These are phyloP conservation scores for Leptopilina syphax DNA, from an alignment of 2,888 invertebrate species.

Conservation along the genomic window DNA sequence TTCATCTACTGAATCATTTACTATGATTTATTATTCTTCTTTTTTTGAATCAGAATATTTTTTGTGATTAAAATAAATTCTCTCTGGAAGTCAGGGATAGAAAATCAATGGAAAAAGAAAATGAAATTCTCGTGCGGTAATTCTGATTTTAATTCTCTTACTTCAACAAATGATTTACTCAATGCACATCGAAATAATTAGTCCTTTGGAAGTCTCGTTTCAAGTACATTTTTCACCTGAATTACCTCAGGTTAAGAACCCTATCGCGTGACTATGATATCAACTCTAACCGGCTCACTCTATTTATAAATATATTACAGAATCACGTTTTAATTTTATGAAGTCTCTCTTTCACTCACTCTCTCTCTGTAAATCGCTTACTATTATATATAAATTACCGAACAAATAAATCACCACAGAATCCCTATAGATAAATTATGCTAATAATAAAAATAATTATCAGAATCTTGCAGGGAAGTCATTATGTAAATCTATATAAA, in stretches of 20 bases:
- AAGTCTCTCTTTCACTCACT: constrained; percentile 4
- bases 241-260: constrained; percentile 14
- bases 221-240: constrained; percentile 2
- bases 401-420: background rate
- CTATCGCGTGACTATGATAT: constrained; percentile 12
- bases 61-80: too few species aligned
- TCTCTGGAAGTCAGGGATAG: too few species aligned
- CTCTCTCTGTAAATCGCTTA: background rate
- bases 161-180: background rate
- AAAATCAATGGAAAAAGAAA: too few species aligned
- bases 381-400: background rate
- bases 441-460: background rate
- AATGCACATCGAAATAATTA: constrained; percentile 9
- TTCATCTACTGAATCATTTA: too few species aligned
- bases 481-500: background rate
- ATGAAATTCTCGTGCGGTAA: too few species aligned
- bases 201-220: constrained; percentile 14
- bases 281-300: background rate
- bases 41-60: too few species aligned
- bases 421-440: background rate
- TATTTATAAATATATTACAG: constrained; percentile 11
- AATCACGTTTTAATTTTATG: constrained; percentile 13
- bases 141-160: too few species aligned
- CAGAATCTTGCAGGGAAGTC: too few species aligned
- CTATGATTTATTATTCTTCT: too few species aligned